Percentiles rank a stretch among this genome's conserved stretches.
Evolutionary conservation across 2,888 invertebrate genomes (phyloP).

Genomic region (Scaptomyza parva): DNA sequence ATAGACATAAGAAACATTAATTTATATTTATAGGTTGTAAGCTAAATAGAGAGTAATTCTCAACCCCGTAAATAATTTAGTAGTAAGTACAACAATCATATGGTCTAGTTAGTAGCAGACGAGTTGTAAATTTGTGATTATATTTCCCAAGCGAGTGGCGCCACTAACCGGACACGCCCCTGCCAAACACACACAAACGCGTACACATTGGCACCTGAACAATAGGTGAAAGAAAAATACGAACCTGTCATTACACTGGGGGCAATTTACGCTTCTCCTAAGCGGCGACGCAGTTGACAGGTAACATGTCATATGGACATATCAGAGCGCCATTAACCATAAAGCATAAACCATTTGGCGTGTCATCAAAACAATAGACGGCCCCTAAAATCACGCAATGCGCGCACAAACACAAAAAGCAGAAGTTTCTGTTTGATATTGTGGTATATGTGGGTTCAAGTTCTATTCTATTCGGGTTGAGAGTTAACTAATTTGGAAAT

Average conservation of each 20-base stretch:
- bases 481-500: conserved; percentile 63
- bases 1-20: not conserved
- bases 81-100: conserved; percentile 36
- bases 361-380: conserved; percentile 68
- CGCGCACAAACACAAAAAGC: conserved; percentile 33
- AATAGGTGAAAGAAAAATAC: conserved; percentile 33
- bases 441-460: conserved; percentile 24
- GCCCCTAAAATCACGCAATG: conserved; percentile 53
- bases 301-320: conserved; percentile 41
- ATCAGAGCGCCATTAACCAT: conserved; percentile 33
- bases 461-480: conserved; percentile 26
- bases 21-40: not conserved
- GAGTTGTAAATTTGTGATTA: conserved; percentile 55
- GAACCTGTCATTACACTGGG: conserved; percentile 51
- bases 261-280: conserved; percentile 12
- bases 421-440: conserved; percentile 30
- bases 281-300: conserved; percentile 52
- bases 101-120: conserved; percentile 26
- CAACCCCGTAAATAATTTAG: conserved; percentile 12
- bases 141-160: conserved; percentile 11
- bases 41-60: not conserved
- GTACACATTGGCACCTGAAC: conserved; percentile 8
- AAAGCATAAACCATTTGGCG: conserved; percentile 59
- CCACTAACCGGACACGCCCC: conserved; percentile 14
- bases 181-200: not conserved